Percentiles rank a stretch among this genome's conserved stretches.
phyloP scores from a whole-genome alignment of 1,140 invertebrate species.

The Solenopsis invicta region DNA sequence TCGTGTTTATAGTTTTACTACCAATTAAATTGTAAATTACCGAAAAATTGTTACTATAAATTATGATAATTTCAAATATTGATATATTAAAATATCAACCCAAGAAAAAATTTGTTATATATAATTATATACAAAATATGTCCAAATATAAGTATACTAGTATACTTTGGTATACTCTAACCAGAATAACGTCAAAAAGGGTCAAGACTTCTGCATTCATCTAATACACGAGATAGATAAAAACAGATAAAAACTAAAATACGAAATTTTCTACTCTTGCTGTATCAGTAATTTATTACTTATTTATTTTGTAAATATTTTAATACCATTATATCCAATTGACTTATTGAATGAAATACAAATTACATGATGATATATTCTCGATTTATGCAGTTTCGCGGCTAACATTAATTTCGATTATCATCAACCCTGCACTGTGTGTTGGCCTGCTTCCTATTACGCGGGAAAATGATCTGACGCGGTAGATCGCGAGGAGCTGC shows the following conservation, averaged over 20 bases:
- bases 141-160: too few species aligned
- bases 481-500: background rate
- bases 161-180: too few species aligned
- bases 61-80: too few species aligned
- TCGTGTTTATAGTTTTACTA: too few species aligned
- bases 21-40: too few species aligned
- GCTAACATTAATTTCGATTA: conserved; percentile 6
- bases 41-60: too few species aligned
- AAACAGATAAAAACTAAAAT: background rate
- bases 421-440: conserved; percentile 2
- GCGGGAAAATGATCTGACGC: conserved; percentile 35
- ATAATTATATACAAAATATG: too few species aligned
- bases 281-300: background rate
- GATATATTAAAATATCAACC: too few species aligned
- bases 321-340: background rate
- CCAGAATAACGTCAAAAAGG: too few species aligned
- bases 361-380: background rate
- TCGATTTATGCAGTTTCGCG: background rate
- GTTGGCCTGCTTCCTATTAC: conserved; percentile 49
- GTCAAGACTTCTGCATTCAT: background rate
- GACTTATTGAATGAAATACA: background rate
- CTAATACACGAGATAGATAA: background rate
- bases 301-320: background rate
- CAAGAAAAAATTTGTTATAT: too few species aligned
- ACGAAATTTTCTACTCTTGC: background rate